Conservation (phyloP, 1,140 invertebrate species). For the Drosophila setifemur region DNA sequence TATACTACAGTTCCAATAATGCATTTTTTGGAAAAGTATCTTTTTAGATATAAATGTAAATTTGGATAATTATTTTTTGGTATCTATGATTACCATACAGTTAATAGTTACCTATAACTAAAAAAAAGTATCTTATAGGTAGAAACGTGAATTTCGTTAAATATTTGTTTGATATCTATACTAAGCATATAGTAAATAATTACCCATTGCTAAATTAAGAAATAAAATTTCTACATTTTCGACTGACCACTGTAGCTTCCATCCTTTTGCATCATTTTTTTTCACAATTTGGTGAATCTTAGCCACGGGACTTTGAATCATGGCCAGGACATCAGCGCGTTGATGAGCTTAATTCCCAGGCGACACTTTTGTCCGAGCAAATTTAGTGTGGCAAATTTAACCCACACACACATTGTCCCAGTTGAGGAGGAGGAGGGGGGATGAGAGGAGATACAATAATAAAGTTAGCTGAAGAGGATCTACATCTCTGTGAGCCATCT, state of each 20-base stretch:
- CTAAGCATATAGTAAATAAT: background rate
- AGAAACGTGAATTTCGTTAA: too few species aligned
- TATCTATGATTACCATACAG: too few species aligned
- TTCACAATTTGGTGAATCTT: conserved; percentile 50
- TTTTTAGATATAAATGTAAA: too few species aligned
- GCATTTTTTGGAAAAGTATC: too few species aligned
- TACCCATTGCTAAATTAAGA: background rate
- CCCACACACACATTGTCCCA: background rate
- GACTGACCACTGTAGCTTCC: conserved; percentile 12
- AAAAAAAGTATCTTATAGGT: too few species aligned
- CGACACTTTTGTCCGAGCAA: conserved; percentile 76
- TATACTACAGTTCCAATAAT: too few species aligned
- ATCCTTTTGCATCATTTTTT: conserved; percentile 6
- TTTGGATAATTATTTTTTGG: too few species aligned
- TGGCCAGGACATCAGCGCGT: conserved; percentile 66
- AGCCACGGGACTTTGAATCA: conserved; percentile 71
- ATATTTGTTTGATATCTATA: too few species aligned
- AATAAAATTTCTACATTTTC: conserved; percentile 1
- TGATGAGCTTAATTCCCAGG: conserved; percentile 75
- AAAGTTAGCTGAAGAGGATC: conserved; percentile 56
- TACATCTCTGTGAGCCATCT: conserved; percentile 13
- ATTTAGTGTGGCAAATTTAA: conserved; percentile 68
- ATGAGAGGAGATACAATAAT: conserved; percentile 54
- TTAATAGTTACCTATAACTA: too few species aligned
- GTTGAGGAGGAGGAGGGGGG: background rate